Conservation (phyloP, 2,888 invertebrate species). For the Ornithoptera priamus region DNA sequence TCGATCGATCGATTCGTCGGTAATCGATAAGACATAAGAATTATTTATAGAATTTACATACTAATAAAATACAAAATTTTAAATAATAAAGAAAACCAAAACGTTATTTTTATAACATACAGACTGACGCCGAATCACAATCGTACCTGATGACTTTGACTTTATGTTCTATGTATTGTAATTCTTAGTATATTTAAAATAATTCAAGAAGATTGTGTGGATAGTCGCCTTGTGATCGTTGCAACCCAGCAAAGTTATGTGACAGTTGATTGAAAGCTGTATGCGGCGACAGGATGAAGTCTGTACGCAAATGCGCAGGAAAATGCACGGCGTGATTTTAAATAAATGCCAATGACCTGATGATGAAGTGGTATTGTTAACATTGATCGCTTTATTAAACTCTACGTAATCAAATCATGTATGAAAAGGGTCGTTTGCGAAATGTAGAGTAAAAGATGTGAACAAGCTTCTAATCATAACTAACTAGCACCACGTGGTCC, state of each 20-base stretch:
- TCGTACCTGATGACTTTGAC: no score
- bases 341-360: slow-evolving; percentile 12
- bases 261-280: slow-evolving; percentile 21
- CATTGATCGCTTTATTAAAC: not conserved
- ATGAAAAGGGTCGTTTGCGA: not conserved
- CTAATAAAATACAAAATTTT: no score
- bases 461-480: not conserved
- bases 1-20: no score
- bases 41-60: no score
- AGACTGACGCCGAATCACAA: no score
- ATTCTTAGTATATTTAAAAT: not conserved
- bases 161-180: not conserved
- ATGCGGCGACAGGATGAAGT: slow-evolving; percentile 23
- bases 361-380: not conserved
- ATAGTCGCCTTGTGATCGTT: slow-evolving; percentile 10
- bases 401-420: not conserved
- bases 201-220: not conserved
- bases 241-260: slow-evolving; percentile 4
- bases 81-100: no score
- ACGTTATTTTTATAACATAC: no score
- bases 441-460: not conserved
- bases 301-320: slow-evolving; percentile 10
- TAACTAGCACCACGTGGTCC: no score
- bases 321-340: slow-evolving; percentile 8
- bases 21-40: no score